A percentile compares a stretch with the other conserved stretches of the same genome.
Conservation (phyloP, 2,797 vertebrate genomes). For the Alca torda region DNA sequence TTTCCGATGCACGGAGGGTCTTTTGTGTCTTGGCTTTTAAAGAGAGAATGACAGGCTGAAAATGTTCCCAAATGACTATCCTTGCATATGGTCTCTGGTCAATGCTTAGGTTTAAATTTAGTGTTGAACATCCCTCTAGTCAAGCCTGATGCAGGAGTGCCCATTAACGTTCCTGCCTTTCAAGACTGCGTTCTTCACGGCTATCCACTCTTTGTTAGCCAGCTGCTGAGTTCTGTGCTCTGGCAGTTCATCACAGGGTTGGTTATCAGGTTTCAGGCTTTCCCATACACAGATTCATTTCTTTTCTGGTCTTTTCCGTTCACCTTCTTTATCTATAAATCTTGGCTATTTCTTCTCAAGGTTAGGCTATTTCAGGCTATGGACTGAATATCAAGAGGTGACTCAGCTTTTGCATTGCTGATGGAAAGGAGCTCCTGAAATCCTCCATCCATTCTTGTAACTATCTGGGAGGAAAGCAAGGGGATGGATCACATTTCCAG, state of each 20-base stretch:
- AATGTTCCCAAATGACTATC: background rate
- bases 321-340: background rate
- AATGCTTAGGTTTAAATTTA: background rate
- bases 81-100: background rate
- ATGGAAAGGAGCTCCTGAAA: background rate
- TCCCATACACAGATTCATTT: background rate
- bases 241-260: background rate
- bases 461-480: background rate
- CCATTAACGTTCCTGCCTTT: background rate
- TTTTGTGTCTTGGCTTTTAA: background rate
- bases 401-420: background rate
- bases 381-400: conserved; percentile 1
- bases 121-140: background rate
- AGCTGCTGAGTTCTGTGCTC: background rate
- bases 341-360: conserved; percentile 31
- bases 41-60: background rate
- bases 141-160: background rate
- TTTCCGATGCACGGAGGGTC: background rate
- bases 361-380: conserved; percentile 32
- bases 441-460: background rate
- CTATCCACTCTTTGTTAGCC: background rate
- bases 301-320: background rate
- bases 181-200: background rate
- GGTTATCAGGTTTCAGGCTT: background rate
- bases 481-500: background rate